Base-by-base conservation (phyloP, 2,888 invertebrate species). In the Drosophila paranaensis region DNA sequence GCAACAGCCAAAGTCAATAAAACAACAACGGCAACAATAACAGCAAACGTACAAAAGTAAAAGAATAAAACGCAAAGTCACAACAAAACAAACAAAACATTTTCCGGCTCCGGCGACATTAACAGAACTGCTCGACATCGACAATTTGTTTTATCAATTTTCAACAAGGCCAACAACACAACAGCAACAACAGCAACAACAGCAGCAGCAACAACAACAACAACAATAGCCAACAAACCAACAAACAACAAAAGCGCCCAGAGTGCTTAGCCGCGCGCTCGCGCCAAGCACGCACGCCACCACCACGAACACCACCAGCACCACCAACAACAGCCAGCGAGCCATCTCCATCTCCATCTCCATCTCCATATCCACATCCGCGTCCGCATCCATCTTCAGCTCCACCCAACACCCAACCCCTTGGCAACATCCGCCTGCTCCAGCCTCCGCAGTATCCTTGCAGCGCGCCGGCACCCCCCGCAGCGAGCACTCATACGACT, bases 81-180 rank as follows among this genome's bases (percentile, higher is more conserved):
- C 73, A 89, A 80, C 82, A 75, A 82, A 89, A 88, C 89, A 88
- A 90, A 88, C 89, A 89, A 88, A 90, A 90, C 90, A 90, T 88
- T 90, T 90, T 90, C 90, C 89, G 86, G 89, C 87, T 90, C 85
- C 90, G 84, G 87, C 83, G 90, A 89, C 90, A 90, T 90, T 88
- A 90, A 90, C 85, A 90, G 86, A 90, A 91, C 90, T 89, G 91
- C 90, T 91, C 88, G 85, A 88, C 90, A 91, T 91, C 88, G 81
- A 87, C 90, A 91, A 90, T 90, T 91, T 90, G 90, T 90, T 90
- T 91, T 88, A 88, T 88, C 91, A 90, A 90, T 90, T 90, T 85
- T 80, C 84, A 86, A 82, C 88, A 88, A 85, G 82, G 77, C 79
- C 87, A 90, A 74, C 78, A 86, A 74, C 75, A n/a, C n/a, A 75